Conservation (phyloP, 2,888 invertebrate genomes). For the Hypomecis punctinalis region DNA sequence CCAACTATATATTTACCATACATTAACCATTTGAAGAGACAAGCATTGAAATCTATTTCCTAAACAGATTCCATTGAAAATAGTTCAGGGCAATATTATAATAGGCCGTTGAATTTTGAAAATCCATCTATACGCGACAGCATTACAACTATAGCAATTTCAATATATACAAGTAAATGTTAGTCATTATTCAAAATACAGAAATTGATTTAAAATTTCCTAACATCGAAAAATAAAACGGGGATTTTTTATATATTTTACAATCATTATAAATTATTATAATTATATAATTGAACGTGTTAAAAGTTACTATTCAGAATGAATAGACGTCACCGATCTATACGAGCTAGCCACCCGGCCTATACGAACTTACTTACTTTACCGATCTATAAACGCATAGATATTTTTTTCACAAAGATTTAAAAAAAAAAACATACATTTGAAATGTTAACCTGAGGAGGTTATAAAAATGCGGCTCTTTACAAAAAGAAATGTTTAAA, state of each 20-base stretch:
- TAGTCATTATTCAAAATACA: constrained; percentile 10
- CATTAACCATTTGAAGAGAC: neutral
- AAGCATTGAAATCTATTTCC: neutral
- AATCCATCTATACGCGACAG: neutral
- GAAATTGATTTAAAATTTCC: neutral
- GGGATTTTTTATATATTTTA: neutral
- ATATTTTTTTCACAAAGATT: no score
- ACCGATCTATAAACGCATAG: no score
- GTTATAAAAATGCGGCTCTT: no score
- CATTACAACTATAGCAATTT: neutral
- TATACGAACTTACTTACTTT: no score
- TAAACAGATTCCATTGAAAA: neutral
- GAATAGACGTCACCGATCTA: no score
- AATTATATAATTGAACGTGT: neutral
- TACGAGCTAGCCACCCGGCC: no score
- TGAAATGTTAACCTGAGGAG: no score
- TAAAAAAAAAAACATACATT: no score
- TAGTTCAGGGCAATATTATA: neutral
- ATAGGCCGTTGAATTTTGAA: neutral
- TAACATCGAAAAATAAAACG: neutral
- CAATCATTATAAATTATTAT: neutral
- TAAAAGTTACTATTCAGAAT: no score
- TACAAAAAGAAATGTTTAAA: no score
- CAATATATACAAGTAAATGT: constrained; percentile 18
- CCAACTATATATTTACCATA: neutral